A percentile compares a stretch with the other conserved stretches of the same genome.
Conservation (phyloP, 2,888 invertebrate species). For the Miltochrista miniata region DNA sequence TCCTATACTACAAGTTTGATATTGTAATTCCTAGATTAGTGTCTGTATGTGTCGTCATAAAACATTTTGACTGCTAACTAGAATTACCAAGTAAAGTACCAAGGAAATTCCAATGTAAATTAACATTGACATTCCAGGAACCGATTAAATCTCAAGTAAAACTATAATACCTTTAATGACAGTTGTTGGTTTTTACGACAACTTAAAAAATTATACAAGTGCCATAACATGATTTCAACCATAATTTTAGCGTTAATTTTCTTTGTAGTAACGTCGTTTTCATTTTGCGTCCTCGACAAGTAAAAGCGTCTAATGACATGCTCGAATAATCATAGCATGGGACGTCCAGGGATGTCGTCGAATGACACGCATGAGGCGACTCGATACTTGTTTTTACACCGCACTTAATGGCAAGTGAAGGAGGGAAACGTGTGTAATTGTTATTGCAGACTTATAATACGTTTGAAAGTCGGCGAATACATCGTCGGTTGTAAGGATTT, state of each 20-base stretch:
- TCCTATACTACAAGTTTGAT: too few relatives aligned
- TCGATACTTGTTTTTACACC: constrained; percentile 58
- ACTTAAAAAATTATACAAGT: too few relatives aligned
- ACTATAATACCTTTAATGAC: too few relatives aligned
- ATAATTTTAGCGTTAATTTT: constrained; percentile 39
- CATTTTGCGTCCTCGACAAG: constrained; percentile 41
- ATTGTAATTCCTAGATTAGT: too few relatives aligned
- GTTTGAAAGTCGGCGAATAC: constrained; percentile 60
- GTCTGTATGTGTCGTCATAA: too few relatives aligned
- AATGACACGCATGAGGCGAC: constrained; percentile 58
- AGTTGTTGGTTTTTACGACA: too few relatives aligned
- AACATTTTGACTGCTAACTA: too few relatives aligned
- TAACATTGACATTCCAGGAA: too few relatives aligned
- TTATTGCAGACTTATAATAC: constrained; percentile 45
- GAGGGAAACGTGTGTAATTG: constrained; percentile 61
- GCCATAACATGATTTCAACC: constrained; percentile 22
- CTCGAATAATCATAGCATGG: constrained; percentile 53
- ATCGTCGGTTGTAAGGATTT: constrained; percentile 46
- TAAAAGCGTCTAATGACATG: constrained; percentile 56
- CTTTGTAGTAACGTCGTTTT: constrained; percentile 43
- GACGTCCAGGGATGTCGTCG: constrained; percentile 36
- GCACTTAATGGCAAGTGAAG: constrained; percentile 49
- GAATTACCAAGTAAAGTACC: too few relatives aligned
- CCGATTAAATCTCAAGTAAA: too few relatives aligned
- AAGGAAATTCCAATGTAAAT: too few relatives aligned